Evolutionary conservation across 2,888 invertebrate genomes (phyloP), one percentile per base, ranked within the genome.

Genomic region (Heliconius aoede): DNA sequence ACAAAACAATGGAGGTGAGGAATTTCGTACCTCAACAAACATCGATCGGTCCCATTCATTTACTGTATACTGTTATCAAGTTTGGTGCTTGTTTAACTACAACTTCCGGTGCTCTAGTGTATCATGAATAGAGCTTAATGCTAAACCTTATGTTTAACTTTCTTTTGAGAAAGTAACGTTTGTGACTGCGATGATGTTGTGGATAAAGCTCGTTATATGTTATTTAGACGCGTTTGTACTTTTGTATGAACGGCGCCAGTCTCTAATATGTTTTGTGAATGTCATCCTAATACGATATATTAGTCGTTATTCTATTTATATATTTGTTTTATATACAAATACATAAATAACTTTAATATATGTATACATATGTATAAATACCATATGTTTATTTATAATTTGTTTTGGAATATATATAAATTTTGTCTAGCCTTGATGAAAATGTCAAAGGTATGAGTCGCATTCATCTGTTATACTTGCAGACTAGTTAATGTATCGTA

Each of bases 141-240:
- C 86, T 87, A 87, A 87, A 88, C 88, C 86, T 88, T 89, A 90
- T 91, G 89, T 90, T 90, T 89, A 87, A 90, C 92, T 92, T 92
- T 92, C 93, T 92, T 91, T 87, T 83, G 89, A 87, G 93, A 91
- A 92, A 92, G 91, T 91, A 89, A 89, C 88, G 88, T 90, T 89
- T 89, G 88, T 87, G 86, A 84, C 85, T 84, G 85, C 84, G 84
- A 82, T 85, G 86, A 85, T 84, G 86, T 87, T 84, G 86, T 87
- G 84, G 85, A 84, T 86, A 86, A 88, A 87, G 87, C 86, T 86
- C 85, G 85, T 87, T 87, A 87, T 86, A 85, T 86, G 85, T 86
- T 86, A 89, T 88, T n/a, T 90, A 88, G 87, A 87, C 32, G 86
- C 89, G 89, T 89, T 87, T 87, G 86, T 88, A 86, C 72, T 72